phyloP scores from a whole-genome alignment of 2,888 invertebrate species.

The Cantharis lateralis region DNA sequence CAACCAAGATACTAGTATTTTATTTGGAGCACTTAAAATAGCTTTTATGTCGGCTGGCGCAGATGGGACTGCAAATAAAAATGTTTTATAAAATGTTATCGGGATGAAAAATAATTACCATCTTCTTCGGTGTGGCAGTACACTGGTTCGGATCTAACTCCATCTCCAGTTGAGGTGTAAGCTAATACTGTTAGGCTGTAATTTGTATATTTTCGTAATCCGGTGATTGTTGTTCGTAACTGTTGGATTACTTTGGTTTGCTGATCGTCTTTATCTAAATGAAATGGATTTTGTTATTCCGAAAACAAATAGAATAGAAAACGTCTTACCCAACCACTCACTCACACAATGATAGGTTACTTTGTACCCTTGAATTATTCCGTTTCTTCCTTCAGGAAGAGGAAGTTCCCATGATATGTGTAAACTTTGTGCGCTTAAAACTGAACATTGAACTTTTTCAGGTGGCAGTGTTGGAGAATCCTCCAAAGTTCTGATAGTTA shows the following conservation, averaged over 20 bases:
- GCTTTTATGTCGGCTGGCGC: constrained; percentile 91
- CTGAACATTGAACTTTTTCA: constrained; percentile 79
- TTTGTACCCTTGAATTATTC: constrained; percentile 83
- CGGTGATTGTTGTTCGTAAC: constrained; percentile 72
- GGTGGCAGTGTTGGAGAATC: constrained; percentile 88
- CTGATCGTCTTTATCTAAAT: constrained; percentile 72
- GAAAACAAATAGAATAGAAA: neutral
- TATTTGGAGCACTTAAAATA: constrained; percentile 81
- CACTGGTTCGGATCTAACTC: constrained; percentile 80
- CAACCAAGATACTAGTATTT: constrained; percentile 87
- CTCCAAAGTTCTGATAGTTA: constrained; percentile 80
- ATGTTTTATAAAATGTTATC: neutral
- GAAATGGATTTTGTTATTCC: neutral
- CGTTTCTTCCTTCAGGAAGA: constrained; percentile 79
- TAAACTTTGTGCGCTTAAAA: constrained; percentile 81
- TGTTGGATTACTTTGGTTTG: constrained; percentile 77
- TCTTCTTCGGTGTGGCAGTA: constrained; percentile 90
- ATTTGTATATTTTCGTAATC: constrained; percentile 84
- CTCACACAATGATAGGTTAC: constrained; percentile 79
- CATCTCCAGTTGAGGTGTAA: constrained; percentile 88
- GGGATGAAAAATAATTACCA: constrained; percentile 59
- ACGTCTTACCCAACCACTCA: constrained; percentile 76
- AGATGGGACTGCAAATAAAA: constrained; percentile 72
- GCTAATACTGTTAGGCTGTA: constrained; percentile 90
- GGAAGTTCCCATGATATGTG: constrained; percentile 88